Base-by-base conservation (phyloP, 2,113 vertebrate species). In the Psilopogon haemacephalus region DNA sequence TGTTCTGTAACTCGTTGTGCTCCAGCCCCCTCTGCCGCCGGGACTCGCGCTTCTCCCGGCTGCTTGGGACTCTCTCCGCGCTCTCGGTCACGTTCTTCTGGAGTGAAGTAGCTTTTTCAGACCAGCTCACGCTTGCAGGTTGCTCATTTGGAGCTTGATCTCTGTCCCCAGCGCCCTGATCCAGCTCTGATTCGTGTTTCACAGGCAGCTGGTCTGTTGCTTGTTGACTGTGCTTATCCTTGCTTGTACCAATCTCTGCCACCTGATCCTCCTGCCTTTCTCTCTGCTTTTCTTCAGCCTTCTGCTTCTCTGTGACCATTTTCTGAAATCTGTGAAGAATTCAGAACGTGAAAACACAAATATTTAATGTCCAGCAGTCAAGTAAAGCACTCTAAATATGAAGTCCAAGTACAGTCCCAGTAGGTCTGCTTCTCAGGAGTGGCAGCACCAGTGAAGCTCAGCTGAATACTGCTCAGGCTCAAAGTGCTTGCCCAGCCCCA, bases 1-100 rank as follows among this genome's bases (percentile, higher is more conserved):
- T 98, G 8, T 97, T 98, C 96, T 99, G 98, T 62, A 99, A 94
- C 90, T 98, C 97, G 12, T 98, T 99, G 69, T 99, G 99, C 60
- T 99, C 98, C 93, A 99, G 97, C 24, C 99, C 99, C 63, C 99
- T 97, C 76, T 98, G 98, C 50, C 99, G 98, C 70, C 99, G 98
- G 27, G 96, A 98, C 75, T 99, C 98, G 1, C 99, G 97, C 96
- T 99, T 99, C 94, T 99, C 98, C 81, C 98, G 98, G 94, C 97
- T 98, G 94, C 96, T 97, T 14, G 93, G 24, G 2, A 15, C 89
- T 64, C 94, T 97, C 54, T 98, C 98, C 0, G 75, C 90, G 46
- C 73, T 15, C n/a, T 96, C 97, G 0, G 30, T 1, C 1, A 14
- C 0, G 0, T 6, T 77, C 42, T 93, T 96, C 63, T 87, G 95